A percentile compares a stretch with the other conserved stretches of the same genome.
phyloP scores from a whole-genome alignment of 2,113 vertebrate genomes.

The Anas platyrhynchos region DNA sequence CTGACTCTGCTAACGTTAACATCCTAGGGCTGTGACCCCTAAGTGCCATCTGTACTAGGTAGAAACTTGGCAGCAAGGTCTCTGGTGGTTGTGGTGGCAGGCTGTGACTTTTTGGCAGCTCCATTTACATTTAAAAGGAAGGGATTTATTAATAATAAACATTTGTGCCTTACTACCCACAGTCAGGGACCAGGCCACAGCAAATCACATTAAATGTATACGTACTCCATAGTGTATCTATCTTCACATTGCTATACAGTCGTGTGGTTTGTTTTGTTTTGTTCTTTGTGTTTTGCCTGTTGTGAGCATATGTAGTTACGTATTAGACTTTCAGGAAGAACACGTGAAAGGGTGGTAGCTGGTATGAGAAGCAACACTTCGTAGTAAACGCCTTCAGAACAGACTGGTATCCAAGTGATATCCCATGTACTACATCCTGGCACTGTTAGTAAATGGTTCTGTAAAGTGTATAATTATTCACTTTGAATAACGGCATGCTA shows the following conservation, averaged over 20 bases:
- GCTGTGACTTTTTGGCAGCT: not conserved
- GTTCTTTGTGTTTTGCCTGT: not conserved
- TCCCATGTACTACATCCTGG: not conserved
- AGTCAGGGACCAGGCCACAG: not conserved
- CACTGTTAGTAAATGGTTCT: not conserved
- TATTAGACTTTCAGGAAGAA: not conserved
- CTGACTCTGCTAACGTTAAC: not conserved
- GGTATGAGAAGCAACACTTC: not conserved
- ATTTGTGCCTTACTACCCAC: not conserved
- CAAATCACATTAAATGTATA: not conserved
- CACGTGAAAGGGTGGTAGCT: not conserved
- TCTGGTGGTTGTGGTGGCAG: not conserved
- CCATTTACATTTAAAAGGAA: not conserved
- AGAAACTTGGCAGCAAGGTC: not conserved
- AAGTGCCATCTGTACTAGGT: not conserved
- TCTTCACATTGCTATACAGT: not conserved
- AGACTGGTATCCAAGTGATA: not conserved
- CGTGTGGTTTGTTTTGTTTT: not conserved
- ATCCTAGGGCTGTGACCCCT: not conserved
- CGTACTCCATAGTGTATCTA: not conserved
- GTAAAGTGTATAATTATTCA: not conserved
- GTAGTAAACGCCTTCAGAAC: not conserved
- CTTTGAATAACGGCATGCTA: not conserved
- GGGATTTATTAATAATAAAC: not conserved
- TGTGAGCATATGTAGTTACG: not conserved